Conservation (phyloP, 2,113 vertebrate genomes). For the Seriola quinqueradiata region DNA sequence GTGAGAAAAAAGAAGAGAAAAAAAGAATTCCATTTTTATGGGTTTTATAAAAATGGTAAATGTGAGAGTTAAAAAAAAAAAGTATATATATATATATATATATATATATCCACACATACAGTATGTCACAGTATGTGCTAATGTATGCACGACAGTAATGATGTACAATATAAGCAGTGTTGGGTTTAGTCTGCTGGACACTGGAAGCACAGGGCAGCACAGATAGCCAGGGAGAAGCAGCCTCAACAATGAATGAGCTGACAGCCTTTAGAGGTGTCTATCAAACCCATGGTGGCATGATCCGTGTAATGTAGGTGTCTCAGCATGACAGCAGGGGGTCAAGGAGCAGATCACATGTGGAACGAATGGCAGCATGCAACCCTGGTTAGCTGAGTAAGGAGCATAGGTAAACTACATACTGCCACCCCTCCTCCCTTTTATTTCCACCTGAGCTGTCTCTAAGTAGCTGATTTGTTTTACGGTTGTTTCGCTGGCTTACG, state of each 20-base stretch:
- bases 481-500: constrained; percentile 70
- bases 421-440: constrained; percentile 26
- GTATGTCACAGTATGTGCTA: background rate
- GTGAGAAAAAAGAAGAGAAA: background rate
- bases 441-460: constrained; percentile 68
- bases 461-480: constrained; percentile 82
- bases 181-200: constrained; percentile 12
- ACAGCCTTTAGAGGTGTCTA: constrained; percentile 61
- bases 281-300: constrained; percentile 62
- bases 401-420: constrained; percentile 33
- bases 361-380: constrained; percentile 65
- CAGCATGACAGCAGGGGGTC: constrained; percentile 37
- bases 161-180: background rate
- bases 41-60: background rate
- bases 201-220: constrained; percentile 1
- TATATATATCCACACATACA: background rate
- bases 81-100: too few species aligned
- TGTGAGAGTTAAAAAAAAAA: background rate
- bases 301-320: constrained; percentile 68
- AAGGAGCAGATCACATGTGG: constrained; percentile 50
- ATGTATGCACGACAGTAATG: background rate
- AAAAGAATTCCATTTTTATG: background rate
- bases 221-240: background rate
- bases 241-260: constrained; percentile 42
- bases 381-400: constrained; percentile 34